phyloP scores from a whole-genome alignment of 2,797 vertebrate species.

The Discoglossus pictus region DNA sequence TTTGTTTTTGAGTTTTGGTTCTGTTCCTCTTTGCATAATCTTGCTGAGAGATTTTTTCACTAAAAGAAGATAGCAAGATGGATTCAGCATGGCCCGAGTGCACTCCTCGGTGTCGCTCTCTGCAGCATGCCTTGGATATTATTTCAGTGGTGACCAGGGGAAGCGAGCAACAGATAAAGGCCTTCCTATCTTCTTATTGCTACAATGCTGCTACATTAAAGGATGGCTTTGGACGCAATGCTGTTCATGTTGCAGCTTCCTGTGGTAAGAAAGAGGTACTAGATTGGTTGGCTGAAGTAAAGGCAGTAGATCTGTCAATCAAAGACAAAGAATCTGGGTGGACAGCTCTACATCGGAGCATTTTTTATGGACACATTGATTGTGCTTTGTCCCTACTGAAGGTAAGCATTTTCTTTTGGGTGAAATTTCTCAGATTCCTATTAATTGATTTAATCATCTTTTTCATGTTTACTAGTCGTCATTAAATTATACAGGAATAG shows the following conservation, averaged over 20 bases:
- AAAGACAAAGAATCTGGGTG: conserved; percentile 96
- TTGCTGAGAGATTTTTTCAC: conserved; percentile 56
- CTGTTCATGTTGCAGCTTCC: conserved; percentile 87
- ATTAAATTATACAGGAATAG: too few relatives aligned
- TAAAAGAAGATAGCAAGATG: conserved; percentile 69
- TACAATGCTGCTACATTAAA: conserved; percentile 85
- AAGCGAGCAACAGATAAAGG: conserved; percentile 83
- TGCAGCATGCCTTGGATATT: conserved; percentile 85
- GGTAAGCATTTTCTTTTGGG: too few relatives aligned
- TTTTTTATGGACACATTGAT: conserved; percentile 95
- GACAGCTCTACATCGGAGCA: conserved; percentile 93
- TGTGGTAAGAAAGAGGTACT: conserved; percentile 86
- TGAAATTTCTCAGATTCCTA: too few relatives aligned
- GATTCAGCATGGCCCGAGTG: conserved; percentile 82
- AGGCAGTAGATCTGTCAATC: conserved; percentile 79
- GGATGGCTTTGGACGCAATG: conserved; percentile 87
- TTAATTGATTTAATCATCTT: too few relatives aligned
- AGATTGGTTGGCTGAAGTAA: conserved; percentile 88
- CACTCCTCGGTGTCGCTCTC: conserved; percentile 89
- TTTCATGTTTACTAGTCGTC: too few relatives aligned
- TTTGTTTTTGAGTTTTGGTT: conserved; percentile 30
- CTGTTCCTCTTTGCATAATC: conserved; percentile 51
- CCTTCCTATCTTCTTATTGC: conserved; percentile 86
- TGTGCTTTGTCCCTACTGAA: conserved; percentile 88
- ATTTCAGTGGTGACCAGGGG: conserved; percentile 87